These are phyloP conservation scores for Lasius fuliginosus DNA, from an alignment of 2,888 invertebrate genomes.

Conservation along the genomic window DNA sequence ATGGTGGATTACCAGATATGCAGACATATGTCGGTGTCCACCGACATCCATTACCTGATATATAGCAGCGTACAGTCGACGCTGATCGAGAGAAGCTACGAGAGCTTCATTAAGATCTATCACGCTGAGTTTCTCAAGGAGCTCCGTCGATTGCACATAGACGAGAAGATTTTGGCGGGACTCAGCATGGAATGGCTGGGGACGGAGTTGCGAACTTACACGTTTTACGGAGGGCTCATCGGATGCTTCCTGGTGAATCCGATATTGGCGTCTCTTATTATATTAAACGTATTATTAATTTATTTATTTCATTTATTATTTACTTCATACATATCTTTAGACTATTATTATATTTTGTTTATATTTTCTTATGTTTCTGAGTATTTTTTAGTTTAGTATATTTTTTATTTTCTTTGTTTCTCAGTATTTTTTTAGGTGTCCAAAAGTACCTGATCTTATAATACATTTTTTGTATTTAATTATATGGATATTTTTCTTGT, in stretches of 20 bases:
- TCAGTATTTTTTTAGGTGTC: too few species aligned
- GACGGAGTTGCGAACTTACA: not conserved
- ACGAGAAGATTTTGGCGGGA: conserved; percentile 43
- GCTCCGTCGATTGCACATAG: conserved; percentile 37
- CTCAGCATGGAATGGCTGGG: conserved; percentile 23
- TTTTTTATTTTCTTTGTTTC: too few species aligned
- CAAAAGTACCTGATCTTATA: too few species aligned
- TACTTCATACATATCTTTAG: too few species aligned
- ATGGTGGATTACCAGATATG: conserved; percentile 78
- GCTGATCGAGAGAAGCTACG: conserved; percentile 71
- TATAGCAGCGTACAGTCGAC: conserved; percentile 76
- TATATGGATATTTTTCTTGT: too few species aligned
- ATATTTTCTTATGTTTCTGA: too few species aligned
- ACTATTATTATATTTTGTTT: too few species aligned
- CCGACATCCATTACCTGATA: conserved; percentile 60
- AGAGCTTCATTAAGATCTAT: conserved; percentile 49
- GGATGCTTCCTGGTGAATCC: conserved; percentile 15
- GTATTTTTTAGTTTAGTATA: too few species aligned
- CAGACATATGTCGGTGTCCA: conserved; percentile 48
- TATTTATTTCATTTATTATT: too few species aligned
- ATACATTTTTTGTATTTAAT: too few species aligned
- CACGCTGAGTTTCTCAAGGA: conserved; percentile 19
- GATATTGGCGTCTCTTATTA: too few species aligned
- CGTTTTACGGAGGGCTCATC: not conserved
- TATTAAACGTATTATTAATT: too few species aligned